Evolutionary conservation across 2,797 vertebrate genomes (phyloP).

Genomic region (Malurus splendens): DNA sequence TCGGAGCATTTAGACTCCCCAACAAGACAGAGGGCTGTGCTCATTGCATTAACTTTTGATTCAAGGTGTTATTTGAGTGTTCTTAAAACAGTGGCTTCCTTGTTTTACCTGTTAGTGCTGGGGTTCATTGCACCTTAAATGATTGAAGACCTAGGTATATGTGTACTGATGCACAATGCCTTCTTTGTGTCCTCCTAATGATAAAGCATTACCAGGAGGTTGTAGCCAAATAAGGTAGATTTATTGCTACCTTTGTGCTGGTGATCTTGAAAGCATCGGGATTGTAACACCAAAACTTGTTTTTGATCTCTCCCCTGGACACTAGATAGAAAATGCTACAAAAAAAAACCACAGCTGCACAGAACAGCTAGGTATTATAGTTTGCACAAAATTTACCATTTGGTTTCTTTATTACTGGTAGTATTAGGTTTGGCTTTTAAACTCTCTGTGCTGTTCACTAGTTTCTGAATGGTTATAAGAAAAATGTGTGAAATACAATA

Average conservation of each 20-base stretch:
- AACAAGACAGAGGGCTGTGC: background rate
- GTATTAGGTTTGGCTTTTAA: background rate
- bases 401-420: background rate
- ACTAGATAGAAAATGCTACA: background rate
- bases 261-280: background rate
- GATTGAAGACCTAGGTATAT: background rate
- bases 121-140: background rate
- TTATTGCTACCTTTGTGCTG: background rate
- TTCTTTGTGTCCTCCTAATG: background rate
- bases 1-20: fast-evolving
- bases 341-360: background rate
- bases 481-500: background rate
- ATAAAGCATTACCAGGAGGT: background rate
- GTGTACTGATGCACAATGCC: background rate
- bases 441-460: background rate
- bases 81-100: background rate
- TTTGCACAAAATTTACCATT: background rate
- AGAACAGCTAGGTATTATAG: background rate
- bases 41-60: background rate
- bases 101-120: background rate
- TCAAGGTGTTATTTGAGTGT: background rate
- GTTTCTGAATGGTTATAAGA: background rate
- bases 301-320: background rate
- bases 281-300: background rate
- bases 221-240: constrained; percentile 3